A percentile compares a stretch with the other conserved stretches of the same genome.
These are phyloP conservation scores for Coptodon rendalli DNA, from an alignment of 2,113 vertebrate species.

Conservation along the genomic window DNA sequence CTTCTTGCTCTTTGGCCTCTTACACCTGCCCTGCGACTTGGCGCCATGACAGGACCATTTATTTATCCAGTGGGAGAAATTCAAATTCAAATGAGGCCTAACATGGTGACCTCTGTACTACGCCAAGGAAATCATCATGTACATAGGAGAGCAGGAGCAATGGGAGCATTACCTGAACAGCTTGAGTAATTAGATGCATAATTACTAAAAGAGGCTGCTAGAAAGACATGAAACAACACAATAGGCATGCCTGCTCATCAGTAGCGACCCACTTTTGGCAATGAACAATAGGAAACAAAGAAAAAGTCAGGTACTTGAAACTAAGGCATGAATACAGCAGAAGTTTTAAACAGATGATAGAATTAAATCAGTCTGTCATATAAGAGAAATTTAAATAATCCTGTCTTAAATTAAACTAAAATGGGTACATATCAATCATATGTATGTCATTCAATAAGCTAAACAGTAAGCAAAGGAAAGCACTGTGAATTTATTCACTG, in stretches of 20 bases:
- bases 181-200: not conserved
- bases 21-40: not conserved
- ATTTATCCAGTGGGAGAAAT: not conserved
- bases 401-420: not conserved
- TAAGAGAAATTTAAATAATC: not conserved
- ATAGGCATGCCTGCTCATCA: not conserved
- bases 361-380: not conserved
- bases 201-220: not conserved
- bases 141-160: not conserved
- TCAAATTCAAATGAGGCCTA: not conserved
- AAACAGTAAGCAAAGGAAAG: not conserved
- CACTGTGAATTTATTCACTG: not conserved
- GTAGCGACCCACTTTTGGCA: constrained; percentile 1
- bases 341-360: not conserved
- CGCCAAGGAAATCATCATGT: constrained; percentile 1
- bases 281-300: not conserved
- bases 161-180: not conserved
- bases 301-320: not conserved
- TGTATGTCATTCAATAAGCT: not conserved
- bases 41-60: not conserved
- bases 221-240: not conserved
- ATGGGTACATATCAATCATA: not conserved
- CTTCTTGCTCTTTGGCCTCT: not conserved
- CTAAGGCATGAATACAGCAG: not conserved
- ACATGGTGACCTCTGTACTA: not conserved